Evolutionary conservation across 2,113 vertebrate species (phyloP), one percentile per base, ranked within the genome.

Genomic region (Bos javanicus): DNA sequence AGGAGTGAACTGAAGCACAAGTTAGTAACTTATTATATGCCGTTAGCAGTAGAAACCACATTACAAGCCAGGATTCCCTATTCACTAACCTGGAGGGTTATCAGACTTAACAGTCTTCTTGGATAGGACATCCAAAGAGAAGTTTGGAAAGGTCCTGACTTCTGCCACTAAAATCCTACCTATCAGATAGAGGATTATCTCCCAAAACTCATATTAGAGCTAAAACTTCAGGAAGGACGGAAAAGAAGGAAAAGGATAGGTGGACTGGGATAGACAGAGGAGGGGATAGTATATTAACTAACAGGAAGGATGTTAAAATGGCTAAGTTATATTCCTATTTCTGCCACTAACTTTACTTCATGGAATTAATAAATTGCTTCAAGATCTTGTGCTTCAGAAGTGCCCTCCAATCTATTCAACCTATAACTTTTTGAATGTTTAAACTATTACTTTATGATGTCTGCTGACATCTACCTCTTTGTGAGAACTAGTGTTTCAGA

Each of bases 1-100:
- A 56, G 28, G 21, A 89, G 46, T 92, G 50, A 95, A 50, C 7
- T 96, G 91, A 97, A 96, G 87, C 92, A 98, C 48, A 95, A 94
- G 39, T 90, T 91, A 90, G 80, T 62, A 30, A 97, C 43, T 92
- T 78, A 82, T 85, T 82, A 83, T 56, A 89, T 25, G 78, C 50
- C 50, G 91, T 95, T 16, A 64, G 59, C 62, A 95, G 1, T 19
- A 96, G 36, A 94, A 92, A 95, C 2, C 87, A 28, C 54, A 71
- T n/a, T n/a, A 36, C 10, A 90, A 93, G 54, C 48, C 82, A 83
- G 15, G 16, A 95, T 62, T 91, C 81, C 59, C 87, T 94, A 67
- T 46, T 85, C 25, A 71, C 83, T 96, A 89, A 81, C 16, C 13
- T 86, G 87, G 81, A 64, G n/a, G 54, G 36, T 94, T 60, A 50